Evolutionary conservation across 1,140 invertebrate genomes (phyloP), one percentile per base, ranked within the genome.

Genomic region (Ostrea edulis): DNA sequence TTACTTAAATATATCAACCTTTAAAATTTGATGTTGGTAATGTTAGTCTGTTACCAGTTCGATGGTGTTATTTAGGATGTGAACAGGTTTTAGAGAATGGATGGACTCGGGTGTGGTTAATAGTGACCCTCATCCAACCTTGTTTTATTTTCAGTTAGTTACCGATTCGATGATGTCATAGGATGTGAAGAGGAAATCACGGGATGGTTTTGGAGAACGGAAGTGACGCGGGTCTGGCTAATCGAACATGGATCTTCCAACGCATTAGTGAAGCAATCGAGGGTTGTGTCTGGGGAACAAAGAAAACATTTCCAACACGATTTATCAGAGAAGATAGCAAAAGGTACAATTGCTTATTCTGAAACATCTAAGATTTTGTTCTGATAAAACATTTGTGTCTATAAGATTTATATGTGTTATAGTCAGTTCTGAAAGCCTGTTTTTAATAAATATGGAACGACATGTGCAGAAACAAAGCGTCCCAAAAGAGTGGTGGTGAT

Each of bases 401-500:
- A 20, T 12, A 58, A 58, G 14, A 5, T 12, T 9, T 12, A 25
- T 11, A 25, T 25, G 35, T 5, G 11, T 11, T n/a, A n/a, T n/a
- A 11, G 4, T 77, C 9, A 12, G 12, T n/a, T 22, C 14, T 11
- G 14, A 22, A 29, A 20, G 11, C 7, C 35, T 29, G 22, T 14
- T 25, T 44, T 12, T 22, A 44, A 44, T 44, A 44, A 44, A 44
- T 44, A 5, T 2, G 1, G 35, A 44, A 44, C 5, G 1, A 44
- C 35, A 44, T 44, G 1, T 77, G 68, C 22, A 77, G 68, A 2
- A 12, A 77, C 68, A 29, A 77, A 77, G 11, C 22, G 68, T 25
- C 90, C 91, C 22, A 87, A 90, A 58, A 90, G 85, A 29, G 22
- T 90, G 25, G 87, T 92, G 86, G 87, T 91, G 3, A 35, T 92